phyloP scores from a whole-genome alignment of 2,888 invertebrate species.

The Alloplasta piceator region DNA sequence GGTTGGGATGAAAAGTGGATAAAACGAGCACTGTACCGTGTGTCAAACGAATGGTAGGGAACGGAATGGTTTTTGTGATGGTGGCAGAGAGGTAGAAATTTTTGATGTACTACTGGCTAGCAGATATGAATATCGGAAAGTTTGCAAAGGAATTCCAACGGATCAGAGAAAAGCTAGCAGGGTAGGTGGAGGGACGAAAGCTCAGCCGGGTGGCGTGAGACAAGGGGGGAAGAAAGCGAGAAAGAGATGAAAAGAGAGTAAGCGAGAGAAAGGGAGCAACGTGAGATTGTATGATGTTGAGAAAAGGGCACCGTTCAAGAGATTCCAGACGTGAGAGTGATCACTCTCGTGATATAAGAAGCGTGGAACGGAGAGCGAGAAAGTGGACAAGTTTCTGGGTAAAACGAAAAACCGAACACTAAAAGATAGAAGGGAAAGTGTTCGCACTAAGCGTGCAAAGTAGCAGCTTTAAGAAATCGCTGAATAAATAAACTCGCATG shows the following conservation, averaged over 20 bases:
- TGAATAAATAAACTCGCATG: slow-evolving; percentile 49
- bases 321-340: slow-evolving; percentile 17
- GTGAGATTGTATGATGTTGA: slow-evolving; percentile 15
- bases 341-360: not conserved
- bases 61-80: slow-evolving; percentile 11
- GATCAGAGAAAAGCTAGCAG: slow-evolving; percentile 70
- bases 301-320: slow-evolving; percentile 35
- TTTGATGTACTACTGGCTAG: slow-evolving; percentile 80
- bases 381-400: slow-evolving; percentile 6
- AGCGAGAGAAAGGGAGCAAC: not conserved
- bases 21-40: slow-evolving; percentile 11
- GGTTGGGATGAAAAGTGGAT: slow-evolving; percentile 42
- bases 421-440: slow-evolving; percentile 27
- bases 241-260: too few relatives aligned
- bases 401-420: slow-evolving; percentile 23
- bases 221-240: not conserved
- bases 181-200: slow-evolving; percentile 50
- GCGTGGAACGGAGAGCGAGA: slow-evolving; percentile 8
- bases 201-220: slow-evolving; percentile 3
- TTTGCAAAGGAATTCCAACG: slow-evolving; percentile 81
- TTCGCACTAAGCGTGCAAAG: slow-evolving; percentile 10
- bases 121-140: slow-evolving; percentile 82
- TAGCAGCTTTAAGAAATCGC: slow-evolving; percentile 56
- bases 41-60: slow-evolving; percentile 1
- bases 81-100: slow-evolving; percentile 79